Base-by-base conservation (phyloP, 2,888 invertebrate genomes). In the Gibbula magus region DNA sequence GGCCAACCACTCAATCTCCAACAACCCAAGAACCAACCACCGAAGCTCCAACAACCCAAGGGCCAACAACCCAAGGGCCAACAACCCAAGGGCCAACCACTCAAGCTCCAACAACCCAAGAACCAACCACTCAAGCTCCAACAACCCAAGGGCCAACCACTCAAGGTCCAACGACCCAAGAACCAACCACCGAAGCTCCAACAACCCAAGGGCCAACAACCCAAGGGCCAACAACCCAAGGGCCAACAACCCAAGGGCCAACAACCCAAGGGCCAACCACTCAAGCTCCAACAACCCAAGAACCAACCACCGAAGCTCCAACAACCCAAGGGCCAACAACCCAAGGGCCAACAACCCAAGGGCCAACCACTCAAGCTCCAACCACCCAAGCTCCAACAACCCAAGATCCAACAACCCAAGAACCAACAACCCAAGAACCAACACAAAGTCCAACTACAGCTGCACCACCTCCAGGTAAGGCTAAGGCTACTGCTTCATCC, bases 121-220 rank as follows among this genome's bases (percentile, higher is more conserved):
- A 25, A 45, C 61, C 79, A 66, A 25, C 82, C 18, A 70, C 67
- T 32, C 53, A 74, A 29, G 45, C n/a, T 51, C 20, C 67, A 32
- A 67, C 82, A 53, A 79, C 82, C 70, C 78, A 66, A 25, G 35
- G n/a, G 20, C 54, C 80, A 0, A 25, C 54, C 0, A 77, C 81
- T 52, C 70, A 76, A 79, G 45, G n/a, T 10, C 39, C 75, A 35
- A 79, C 79, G 10, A 53, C 61, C 51, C 35, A 32, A 61, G 52
- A 67, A 20, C 61, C 18, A 18, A 79, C 79, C 22, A 53, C 45
- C 45, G 54, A 74, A 61, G 22, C 45, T 0, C 79, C 25, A 2
- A n/a, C 18, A 10, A 79, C 80, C 35, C 67, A 77, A 79, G 20
- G 73, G 61, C 67, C 78, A 3, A 56, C 78, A 22, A 45, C 79